Percentiles rank a stretch among this genome's conserved stretches.
Conservation (phyloP, 2,888 invertebrate species). For the Cremastinae sp. region DNA sequence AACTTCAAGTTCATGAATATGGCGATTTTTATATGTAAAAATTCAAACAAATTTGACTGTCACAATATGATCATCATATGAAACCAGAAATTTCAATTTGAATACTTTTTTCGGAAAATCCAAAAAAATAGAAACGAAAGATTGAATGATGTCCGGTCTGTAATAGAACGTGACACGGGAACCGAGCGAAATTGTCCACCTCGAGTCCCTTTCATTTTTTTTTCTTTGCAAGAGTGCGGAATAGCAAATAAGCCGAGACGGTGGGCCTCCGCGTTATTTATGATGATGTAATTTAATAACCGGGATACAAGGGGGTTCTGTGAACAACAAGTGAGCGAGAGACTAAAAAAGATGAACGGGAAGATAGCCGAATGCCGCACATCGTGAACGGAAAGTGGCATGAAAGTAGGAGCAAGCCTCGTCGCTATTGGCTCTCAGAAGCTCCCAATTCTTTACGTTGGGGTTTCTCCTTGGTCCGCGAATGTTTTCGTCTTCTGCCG, state of each 20-base stretch:
- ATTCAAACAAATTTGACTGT: too few species aligned
- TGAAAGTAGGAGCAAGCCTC: slow-evolving; percentile 72
- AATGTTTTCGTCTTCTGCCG: slow-evolving; percentile 64
- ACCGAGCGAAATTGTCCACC: slow-evolving; percentile 54
- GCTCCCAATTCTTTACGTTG: slow-evolving; percentile 50
- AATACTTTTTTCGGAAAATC: too few species aligned
- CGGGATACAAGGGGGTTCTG: slow-evolving; percentile 64
- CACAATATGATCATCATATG: too few species aligned
- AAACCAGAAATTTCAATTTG: too few species aligned
- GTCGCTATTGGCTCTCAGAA: slow-evolving; percentile 54
- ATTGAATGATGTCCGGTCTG: too few species aligned
- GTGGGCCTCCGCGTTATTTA: slow-evolving; percentile 75
- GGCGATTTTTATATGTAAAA: too few species aligned
- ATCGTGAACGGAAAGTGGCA: slow-evolving; percentile 74
- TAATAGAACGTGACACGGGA: too few species aligned
- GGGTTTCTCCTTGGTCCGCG: slow-evolving; percentile 40
- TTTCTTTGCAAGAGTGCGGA: slow-evolving; percentile 59
- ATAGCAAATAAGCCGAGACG: slow-evolving; percentile 71
- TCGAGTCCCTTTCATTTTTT: neutral
- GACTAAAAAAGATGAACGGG: slow-evolving; percentile 67
- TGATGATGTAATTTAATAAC: slow-evolving; percentile 79
- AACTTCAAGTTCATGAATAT: too few species aligned
- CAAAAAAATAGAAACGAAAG: too few species aligned
- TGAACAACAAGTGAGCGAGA: slow-evolving; percentile 2
- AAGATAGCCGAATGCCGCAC: slow-evolving; percentile 61